Evolutionary conservation across 2,113 vertebrate genomes (phyloP).

Genomic region (Orthonyx spaldingii): DNA sequence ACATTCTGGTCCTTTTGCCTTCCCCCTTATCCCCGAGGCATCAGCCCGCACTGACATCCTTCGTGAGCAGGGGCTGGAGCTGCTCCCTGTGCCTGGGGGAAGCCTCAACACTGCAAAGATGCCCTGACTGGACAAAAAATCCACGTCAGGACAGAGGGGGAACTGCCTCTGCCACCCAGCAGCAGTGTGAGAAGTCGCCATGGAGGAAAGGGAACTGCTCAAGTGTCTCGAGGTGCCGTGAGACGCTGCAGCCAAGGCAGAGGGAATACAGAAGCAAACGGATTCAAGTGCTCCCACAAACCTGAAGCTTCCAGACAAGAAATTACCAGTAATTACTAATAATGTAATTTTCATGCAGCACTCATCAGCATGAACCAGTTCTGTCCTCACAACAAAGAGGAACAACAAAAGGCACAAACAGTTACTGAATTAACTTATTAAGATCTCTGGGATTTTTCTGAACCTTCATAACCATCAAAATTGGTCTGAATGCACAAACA

Average conservation of each 20-base stretch:
- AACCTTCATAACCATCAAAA: constrained; percentile 38
- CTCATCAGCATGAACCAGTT: constrained; percentile 27
- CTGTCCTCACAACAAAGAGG: constrained; percentile 50
- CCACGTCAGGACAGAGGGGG: background rate
- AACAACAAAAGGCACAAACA: constrained; percentile 55
- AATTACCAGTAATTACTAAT: constrained; percentile 65
- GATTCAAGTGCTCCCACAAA: constrained; percentile 51
- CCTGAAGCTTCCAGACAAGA: constrained; percentile 54
- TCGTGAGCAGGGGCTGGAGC: background rate
- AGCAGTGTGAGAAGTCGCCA: constrained; percentile 67
- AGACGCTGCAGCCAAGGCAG: constrained; percentile 38
- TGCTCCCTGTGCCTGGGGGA: background rate
- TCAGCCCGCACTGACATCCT: background rate
- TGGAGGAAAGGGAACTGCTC: constrained; percentile 70
- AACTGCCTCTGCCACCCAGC: constrained; percentile 48
- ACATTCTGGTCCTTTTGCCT: background rate
- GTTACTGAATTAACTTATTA: constrained; percentile 47
- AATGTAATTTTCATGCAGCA: constrained; percentile 51
- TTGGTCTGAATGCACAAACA: constrained; percentile 40
- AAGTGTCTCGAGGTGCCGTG: constrained; percentile 32
- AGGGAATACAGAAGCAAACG: constrained; percentile 48
- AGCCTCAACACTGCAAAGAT: background rate
- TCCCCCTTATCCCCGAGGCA: background rate
- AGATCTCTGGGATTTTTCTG: constrained; percentile 37
- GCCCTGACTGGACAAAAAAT: background rate